Evolutionary conservation across 2,113 vertebrate genomes (phyloP).

Genomic region (human): GRCh38 chr11:13802001-13802500

Average conservation of each 20-base stretch:
- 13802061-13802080: background rate
- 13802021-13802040: background rate
- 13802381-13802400: background rate
- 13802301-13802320: background rate
- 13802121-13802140: background rate
- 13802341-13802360: background rate
- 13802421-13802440: background rate
- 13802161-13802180: background rate
- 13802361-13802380: background rate
- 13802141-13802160: background rate
- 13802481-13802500: too few relatives aligned
- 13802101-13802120: slow-evolving; percentile 6
- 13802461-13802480: too few relatives aligned
- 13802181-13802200: background rate
- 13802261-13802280: background rate
- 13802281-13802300: background rate
- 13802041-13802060: background rate
- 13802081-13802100: slow-evolving; percentile 17
- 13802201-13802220: background rate
- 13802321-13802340: background rate
- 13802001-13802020: background rate
- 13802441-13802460: too few relatives aligned
- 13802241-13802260: background rate
- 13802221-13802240: background rate
- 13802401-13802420: background rate